Evolutionary conservation across 2,888 invertebrate species (phyloP), one percentile per base, ranked within the genome.

Genomic region (Acrobasis consociella): DNA sequence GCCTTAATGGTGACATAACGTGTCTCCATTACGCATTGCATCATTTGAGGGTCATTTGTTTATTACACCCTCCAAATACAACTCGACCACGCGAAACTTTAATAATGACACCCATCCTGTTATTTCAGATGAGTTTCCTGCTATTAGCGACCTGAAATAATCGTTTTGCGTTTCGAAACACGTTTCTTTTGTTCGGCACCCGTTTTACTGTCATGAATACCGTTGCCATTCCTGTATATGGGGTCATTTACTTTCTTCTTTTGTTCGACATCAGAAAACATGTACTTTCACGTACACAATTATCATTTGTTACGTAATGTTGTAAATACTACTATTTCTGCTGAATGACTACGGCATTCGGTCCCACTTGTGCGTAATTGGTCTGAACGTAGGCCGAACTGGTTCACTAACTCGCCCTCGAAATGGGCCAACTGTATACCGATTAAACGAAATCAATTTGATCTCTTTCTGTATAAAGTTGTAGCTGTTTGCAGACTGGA

Each of bases 61-160:
- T 56, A 71, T 68, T 68, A 72, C 74, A 67, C 74, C 74, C 74
- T 74, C 76, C 66, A 75, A 78, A 73, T 31, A 31, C 31, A 31
- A 31, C 31, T 31, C 70, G 69, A 69, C 37, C 86, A 86, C 83
- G 85, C 85, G 69, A 82, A 72, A 76, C 71, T 78, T 73, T 72
- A 69, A 75, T 84, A 82, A 81, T 77, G 79, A 74, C 75, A 73
- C 64, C 67, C 76, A 72, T 80, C 78, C 80, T 84, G 82, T 85
- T 86, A 77, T 85, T 83, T 80, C 76, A 83, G 76, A 80, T 64
- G 69, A 72, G 72, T 79, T 79, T 80, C 76, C 80, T 73, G 76
- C 75, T 74, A 77, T 77, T 77, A 78, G 74, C 46, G 68, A 69
- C 65, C 69, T 71, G 71, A 73, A 78, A 73, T 83, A 75, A 80